Conservation (phyloP, 2,888 invertebrate species). For the Pandemis corylana region DNA sequence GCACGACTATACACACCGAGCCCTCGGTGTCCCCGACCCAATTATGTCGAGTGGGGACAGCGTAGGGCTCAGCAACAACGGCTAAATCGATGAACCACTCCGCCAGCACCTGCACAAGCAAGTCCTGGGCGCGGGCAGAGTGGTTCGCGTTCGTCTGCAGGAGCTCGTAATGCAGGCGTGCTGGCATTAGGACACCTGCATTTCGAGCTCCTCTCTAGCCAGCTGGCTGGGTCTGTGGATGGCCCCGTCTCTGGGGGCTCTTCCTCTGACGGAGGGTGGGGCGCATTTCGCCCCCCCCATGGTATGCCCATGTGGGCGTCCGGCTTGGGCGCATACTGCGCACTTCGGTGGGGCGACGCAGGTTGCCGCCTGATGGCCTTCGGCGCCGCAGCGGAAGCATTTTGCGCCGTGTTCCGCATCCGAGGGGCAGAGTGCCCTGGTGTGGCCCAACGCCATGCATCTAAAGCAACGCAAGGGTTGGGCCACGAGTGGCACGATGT, state of each 20-base stretch:
- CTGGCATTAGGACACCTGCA: neutral
- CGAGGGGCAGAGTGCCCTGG: neutral
- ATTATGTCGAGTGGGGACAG: neutral
- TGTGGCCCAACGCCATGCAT: no score
- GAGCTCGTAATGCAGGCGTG: neutral
- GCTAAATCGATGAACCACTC: neutral
- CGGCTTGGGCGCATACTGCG: neutral
- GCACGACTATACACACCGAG: neutral
- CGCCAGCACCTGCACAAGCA: neutral
- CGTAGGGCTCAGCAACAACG: neutral
- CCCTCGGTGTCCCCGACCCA: neutral
- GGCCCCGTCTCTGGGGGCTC: neutral
- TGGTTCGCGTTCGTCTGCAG: neutral
- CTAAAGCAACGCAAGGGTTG: neutral
- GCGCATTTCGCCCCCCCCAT: neutral
- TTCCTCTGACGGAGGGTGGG: neutral
- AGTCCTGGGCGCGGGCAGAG: neutral
- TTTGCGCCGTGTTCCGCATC: neutral
- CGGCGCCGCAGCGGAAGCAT: neutral
- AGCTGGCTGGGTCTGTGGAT: neutral
- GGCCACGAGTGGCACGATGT: neutral
- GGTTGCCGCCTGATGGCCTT: neutral
- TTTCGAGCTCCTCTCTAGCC: neutral
- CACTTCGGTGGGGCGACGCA: neutral
- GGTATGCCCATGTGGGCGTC: neutral